Evolutionary conservation across 2,888 invertebrate species (phyloP).

Genomic region (Arenicola marina): DNA sequence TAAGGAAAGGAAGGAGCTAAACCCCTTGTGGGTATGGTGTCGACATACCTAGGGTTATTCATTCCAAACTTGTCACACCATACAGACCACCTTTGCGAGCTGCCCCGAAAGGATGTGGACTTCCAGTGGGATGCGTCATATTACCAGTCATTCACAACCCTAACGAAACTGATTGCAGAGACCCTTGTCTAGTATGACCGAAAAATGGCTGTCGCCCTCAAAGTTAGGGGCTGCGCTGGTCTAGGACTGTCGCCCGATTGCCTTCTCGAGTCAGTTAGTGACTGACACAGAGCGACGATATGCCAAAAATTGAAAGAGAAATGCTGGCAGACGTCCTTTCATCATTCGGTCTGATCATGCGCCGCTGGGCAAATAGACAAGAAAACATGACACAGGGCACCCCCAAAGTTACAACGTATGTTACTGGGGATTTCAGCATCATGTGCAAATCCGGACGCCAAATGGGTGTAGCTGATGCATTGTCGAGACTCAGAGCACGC

Average conservation of each 20-base stretch:
- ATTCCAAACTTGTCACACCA: no score
- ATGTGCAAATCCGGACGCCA: background rate
- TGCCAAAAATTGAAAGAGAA: constrained; percentile 4
- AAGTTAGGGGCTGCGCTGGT: background rate
- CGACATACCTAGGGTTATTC: no score
- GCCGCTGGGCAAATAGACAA: background rate
- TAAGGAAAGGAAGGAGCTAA: no score
- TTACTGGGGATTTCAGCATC: background rate
- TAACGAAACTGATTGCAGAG: no score
- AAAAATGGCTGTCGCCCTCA: background rate
- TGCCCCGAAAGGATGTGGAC: no score
- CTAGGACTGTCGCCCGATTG: no score
- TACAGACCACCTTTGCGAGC: no score
- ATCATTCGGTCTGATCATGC: background rate
- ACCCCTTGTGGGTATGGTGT: no score
- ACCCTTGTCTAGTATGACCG: constrained; percentile 1
- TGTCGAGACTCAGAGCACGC: no score
- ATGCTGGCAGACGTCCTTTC: background rate
- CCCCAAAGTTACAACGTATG: background rate
- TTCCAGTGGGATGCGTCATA: no score
- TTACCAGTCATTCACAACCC: no score
- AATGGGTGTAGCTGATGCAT: background rate
- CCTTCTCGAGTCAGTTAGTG: background rate
- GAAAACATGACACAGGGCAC: background rate
- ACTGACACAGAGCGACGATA: background rate